Evolutionary conservation across 23 tunicate species (phyloP), one percentile per base, ranked within the genome.

Genomic region (Styela plicata): DNA sequence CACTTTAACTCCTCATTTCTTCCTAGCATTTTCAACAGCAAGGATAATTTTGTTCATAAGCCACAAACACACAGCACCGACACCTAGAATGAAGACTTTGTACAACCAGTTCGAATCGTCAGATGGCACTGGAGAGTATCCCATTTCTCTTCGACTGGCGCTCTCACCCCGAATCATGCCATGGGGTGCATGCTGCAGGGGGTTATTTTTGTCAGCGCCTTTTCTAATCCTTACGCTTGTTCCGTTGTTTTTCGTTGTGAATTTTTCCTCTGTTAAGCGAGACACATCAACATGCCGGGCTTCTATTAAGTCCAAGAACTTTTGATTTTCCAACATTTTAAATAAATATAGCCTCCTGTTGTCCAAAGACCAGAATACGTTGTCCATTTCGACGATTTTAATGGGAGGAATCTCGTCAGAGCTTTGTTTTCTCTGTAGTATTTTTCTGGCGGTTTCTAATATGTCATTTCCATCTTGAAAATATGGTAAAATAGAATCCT

Each of bases 261-360:
- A 44, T 13, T 44, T 44, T 44, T 44, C 13, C 10, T 7, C 57
- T 5, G 57, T 7, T 44, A 44, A 44, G 7, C 57, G 7, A 44
- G 57, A 44, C 13, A 5, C 17, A 30, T 71, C 77, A 2, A 71
- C 77, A 33, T 19, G 77, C 13, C 35, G 32, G 20, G 29, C 34
- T 29, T 71, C 36, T 21, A 32, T 34, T 31, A 19, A 2, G 29
- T 29, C 36, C 77, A 71, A 71, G 5, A 30, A 33, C 5, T 32
- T 31, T 3, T 71, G 34, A 18, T 34, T 71, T 29, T 71, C 77
- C 5, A 71, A 36, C 17, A 28, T 16, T 71, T 71, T 71, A 2
- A 71, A 36, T 36, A 71, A 32, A 32, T 71, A 29, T 16, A 71
- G 77, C 3, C 77, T 33, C 34, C 77, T 71, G 77, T 71, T 71